Evolutionary conservation across 1,140 invertebrate genomes (phyloP), one percentile per base, ranked within the genome.

Genomic region (Spodoptera frugiperda): DNA sequence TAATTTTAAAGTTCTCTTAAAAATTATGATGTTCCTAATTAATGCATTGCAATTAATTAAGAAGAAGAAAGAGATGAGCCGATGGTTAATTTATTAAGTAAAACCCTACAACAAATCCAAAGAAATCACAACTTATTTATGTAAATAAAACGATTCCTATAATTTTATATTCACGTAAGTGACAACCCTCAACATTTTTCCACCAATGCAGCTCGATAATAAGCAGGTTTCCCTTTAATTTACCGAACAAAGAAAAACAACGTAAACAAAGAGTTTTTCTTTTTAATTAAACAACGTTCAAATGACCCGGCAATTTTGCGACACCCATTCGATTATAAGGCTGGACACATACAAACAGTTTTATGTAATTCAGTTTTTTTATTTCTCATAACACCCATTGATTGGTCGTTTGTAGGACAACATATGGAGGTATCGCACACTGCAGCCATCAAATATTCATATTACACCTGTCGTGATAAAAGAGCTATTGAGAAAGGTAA

Each of bases 391-490:
- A 68, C 65, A 53, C 65, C 48, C 49, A 67, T 44, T 53, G 51
- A 68, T 53, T 33, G 21, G 1, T 9, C 25, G 48, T 68, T 68
- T 33, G 49, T 68, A 12, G 65, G 21, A 25, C 49, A 30, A 25
- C 65, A 68, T 67, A 67, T 67, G 65, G 25, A 30, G 33, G 65
- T 51, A 53, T 68, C 65, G 65, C 65, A 68, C 48, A 53, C 48
- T 53, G 65, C 44, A 68, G n/a, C n/a, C 14, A 51, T 68, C 46
- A 53, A 68, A 68, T 68, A 68, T 68, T 68, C 65, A 68, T 68
- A 68, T 17, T 53, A 53, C 48, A 51, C 48, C 59, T 63, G 65
- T 51, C n/a, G 2, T 68, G 21, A 68, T 68, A 68, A 68, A 67
- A 53, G 48, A 53, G 48, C 25, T 33, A 68, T 68, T 33, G 21